Conservation (phyloP, 2,888 invertebrate species). For the Oxystoma pomonae region DNA sequence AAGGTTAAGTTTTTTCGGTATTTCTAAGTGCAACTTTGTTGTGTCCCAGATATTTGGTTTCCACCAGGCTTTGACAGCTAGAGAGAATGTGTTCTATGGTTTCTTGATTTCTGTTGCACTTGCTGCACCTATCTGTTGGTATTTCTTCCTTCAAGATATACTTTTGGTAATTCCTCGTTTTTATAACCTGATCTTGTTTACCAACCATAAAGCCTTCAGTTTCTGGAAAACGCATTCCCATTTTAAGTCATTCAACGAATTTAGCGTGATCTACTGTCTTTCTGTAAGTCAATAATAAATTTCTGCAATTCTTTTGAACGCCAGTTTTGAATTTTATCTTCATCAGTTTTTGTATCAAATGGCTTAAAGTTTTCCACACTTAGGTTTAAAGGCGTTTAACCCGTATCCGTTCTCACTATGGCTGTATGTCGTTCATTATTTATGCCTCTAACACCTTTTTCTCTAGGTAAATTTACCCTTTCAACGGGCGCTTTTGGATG, state of each 20-base stretch:
- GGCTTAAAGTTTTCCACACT: background rate
- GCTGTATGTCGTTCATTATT: background rate
- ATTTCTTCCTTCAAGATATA: background rate
- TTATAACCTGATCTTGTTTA: background rate
- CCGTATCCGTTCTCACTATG: background rate
- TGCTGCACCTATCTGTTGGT: background rate
- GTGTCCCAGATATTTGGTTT: background rate
- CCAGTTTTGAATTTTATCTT: too few relatives aligned
- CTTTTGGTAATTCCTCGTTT: conserved; percentile 1
- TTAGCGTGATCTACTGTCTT: background rate
- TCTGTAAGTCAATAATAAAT: background rate
- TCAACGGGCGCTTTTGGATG: background rate
- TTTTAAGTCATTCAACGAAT: background rate
- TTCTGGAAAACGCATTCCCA: background rate
- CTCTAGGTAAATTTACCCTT: background rate
- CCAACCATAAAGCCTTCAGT: background rate
- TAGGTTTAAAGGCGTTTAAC: background rate
- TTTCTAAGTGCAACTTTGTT: background rate
- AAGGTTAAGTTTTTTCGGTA: background rate
- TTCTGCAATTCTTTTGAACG: too few relatives aligned
- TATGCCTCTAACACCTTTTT: background rate
- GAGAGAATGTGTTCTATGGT: background rate
- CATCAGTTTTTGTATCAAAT: background rate
- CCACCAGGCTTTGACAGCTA: background rate
- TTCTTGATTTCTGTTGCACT: conserved; percentile 1